phyloP scores from a whole-genome alignment of 2,888 invertebrate species.

The Acronicta alni region DNA sequence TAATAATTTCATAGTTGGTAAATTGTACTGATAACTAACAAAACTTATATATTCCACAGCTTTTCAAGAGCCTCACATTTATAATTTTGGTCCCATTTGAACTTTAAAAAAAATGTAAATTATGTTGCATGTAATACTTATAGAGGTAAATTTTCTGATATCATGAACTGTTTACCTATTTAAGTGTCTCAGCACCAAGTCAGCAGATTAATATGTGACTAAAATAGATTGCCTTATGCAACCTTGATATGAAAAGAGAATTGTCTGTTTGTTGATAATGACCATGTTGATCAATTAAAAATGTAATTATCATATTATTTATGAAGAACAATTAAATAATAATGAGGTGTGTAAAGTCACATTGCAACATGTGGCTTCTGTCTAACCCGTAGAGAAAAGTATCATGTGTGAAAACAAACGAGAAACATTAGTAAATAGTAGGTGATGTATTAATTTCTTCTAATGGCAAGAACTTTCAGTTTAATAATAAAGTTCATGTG shows the following conservation, averaged over 20 bases:
- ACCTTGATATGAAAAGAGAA: slow-evolving; percentile 44
- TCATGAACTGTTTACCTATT: slow-evolving; percentile 40
- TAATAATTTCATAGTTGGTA: too few species aligned
- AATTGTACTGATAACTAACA: too few species aligned
- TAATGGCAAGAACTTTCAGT: slow-evolving; percentile 3
- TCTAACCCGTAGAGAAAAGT: not conserved
- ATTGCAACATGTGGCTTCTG: not conserved
- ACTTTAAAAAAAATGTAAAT: not conserved
- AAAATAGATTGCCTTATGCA: slow-evolving; percentile 47
- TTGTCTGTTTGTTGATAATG: slow-evolving; percentile 34
- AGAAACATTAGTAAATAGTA: too few species aligned
- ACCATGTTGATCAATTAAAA: slow-evolving; percentile 12
- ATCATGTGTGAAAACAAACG: not conserved
- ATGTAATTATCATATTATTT: slow-evolving; percentile 8
- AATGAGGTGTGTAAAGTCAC: not conserved
- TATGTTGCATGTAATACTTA: not conserved
- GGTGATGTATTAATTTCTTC: not conserved
- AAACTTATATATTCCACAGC: too few species aligned
- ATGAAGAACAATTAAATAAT: not conserved
- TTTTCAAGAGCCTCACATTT: too few species aligned
- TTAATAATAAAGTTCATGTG: slow-evolving; percentile 53
- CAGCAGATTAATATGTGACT: slow-evolving; percentile 46
- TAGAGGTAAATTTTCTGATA: slow-evolving; percentile 12
- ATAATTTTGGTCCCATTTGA: too few species aligned
- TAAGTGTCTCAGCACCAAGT: slow-evolving; percentile 19